Evolutionary conservation across 2,797 vertebrate species (phyloP).

Genomic region (Lepidocolaptes lacrymiger): DNA sequence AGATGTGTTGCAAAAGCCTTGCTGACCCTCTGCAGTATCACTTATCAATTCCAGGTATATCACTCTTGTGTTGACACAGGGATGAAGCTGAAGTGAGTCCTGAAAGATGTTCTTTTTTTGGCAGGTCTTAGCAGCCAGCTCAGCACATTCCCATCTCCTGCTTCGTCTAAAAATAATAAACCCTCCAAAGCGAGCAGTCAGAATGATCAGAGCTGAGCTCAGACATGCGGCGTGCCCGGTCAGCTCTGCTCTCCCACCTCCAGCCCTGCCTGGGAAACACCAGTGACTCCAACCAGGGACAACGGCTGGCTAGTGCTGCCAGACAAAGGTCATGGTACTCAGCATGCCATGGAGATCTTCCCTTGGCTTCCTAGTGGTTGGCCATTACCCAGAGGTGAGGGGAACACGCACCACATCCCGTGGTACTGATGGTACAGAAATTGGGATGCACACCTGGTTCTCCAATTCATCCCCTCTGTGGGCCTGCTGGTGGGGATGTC

Average conservation of each 20-base stretch:
- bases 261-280: background rate
- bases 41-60: constrained; percentile 13
- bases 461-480: background rate
- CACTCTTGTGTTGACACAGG: background rate
- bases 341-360: background rate
- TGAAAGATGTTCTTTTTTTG: constrained; percentile 39
- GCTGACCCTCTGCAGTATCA: background rate
- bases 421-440: fast-evolving
- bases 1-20: background rate
- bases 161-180: constrained; percentile 68
- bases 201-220: background rate
- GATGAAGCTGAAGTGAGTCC: constrained; percentile 44
- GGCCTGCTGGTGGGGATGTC: background rate
- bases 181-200: background rate
- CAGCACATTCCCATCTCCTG: constrained; percentile 44
- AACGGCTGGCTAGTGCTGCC: background rate
- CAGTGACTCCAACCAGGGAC: background rate
- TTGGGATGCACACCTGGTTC: fast-evolving
- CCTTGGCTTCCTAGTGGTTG: background rate
- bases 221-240: fast-evolving
- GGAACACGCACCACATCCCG: fast-evolving
- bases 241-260: background rate
- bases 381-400: fast-evolving
- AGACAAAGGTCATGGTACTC: background rate
- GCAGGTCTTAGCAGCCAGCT: constrained; percentile 40